Percentiles rank a stretch among this genome's conserved stretches.
These are phyloP conservation scores for Leptopilina clavipes DNA, from an alignment of 1,140 invertebrate species.

Conservation along the genomic window DNA sequence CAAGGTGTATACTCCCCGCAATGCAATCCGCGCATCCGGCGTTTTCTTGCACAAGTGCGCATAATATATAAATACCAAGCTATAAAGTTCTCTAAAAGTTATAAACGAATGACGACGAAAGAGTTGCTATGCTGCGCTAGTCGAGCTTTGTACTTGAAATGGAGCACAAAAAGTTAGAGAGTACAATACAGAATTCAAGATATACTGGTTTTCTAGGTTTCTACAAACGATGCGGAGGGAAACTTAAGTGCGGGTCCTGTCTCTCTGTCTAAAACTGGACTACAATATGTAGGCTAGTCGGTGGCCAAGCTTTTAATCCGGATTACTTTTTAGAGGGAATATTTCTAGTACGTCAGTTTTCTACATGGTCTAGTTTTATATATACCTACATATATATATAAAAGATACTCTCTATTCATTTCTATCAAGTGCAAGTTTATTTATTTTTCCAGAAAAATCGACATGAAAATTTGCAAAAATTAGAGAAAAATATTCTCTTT, in stretches of 20 bases:
- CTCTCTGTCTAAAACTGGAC: conserved; percentile 43
- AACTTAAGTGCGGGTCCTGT: conserved; percentile 52
- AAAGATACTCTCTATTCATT: background rate
- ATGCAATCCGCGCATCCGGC: conserved; percentile 29
- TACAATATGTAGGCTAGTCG: conserved; percentile 52
- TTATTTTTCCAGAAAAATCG: conserved; percentile 17
- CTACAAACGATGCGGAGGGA: conserved; percentile 46
- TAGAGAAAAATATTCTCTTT: background rate
- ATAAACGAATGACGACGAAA: background rate
- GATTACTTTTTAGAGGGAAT: conserved; percentile 40
- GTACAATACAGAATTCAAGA: conserved; percentile 33
- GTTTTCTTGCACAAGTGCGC: conserved; percentile 33
- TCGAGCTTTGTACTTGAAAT: conserved; percentile 22
- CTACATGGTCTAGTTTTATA: background rate
- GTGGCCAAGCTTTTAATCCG: conserved; percentile 53
- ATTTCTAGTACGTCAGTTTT: conserved; percentile 1
- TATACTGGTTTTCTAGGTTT: conserved; percentile 47
- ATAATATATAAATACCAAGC: conserved; percentile 31
- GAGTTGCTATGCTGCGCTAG: background rate
- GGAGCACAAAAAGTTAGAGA: conserved; percentile 24
- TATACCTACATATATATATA: too few species aligned
- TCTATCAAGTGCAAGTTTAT: background rate
- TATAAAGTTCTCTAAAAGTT: background rate
- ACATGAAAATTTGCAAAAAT: background rate
- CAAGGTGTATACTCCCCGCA: background rate